A percentile compares a stretch with the other conserved stretches of the same genome.
These are phyloP conservation scores for Salticus scenicus DNA, from an alignment of 2,888 invertebrate genomes.

Conservation along the genomic window DNA sequence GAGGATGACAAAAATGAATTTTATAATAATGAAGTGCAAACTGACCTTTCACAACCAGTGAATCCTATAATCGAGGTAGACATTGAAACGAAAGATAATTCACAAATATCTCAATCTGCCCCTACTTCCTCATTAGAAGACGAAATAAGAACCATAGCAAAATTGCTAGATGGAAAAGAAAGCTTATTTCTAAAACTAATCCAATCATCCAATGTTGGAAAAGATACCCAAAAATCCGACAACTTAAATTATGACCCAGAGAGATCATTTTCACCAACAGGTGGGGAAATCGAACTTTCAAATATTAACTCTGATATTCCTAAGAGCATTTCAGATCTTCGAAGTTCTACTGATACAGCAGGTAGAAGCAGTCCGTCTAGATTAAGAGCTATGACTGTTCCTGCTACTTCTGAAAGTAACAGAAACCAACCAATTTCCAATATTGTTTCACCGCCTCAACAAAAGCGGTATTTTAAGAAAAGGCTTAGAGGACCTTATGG, in stretches of 20 bases:
- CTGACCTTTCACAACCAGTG: too few species aligned
- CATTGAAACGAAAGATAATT: neutral
- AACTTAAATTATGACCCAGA: neutral
- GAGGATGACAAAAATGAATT: neutral
- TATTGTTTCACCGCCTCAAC: slow-evolving; percentile 65
- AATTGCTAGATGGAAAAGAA: slow-evolving; percentile 52
- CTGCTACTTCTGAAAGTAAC: slow-evolving; percentile 34
- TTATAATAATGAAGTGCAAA: neutral
- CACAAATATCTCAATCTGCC: neutral
- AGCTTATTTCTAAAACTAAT: slow-evolving; percentile 54
- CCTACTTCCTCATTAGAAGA: slow-evolving; percentile 47
- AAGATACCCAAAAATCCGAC: neutral
- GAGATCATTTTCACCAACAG: slow-evolving; percentile 17
- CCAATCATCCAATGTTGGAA: slow-evolving; percentile 38
- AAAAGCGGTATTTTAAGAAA: slow-evolving; percentile 83
- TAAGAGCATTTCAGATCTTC: neutral
- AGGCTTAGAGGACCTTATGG: slow-evolving; percentile 86
- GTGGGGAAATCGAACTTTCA: neutral
- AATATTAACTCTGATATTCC: neutral
- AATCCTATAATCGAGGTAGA: too few species aligned
- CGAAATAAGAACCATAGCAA: slow-evolving; percentile 54
- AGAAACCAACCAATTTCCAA: neutral
- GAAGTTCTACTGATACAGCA: neutral
- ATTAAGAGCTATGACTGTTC: slow-evolving; percentile 47
- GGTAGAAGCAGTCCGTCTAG: slow-evolving; percentile 46